Evolutionary conservation across 92 coral and sea anemone species (phyloP).

Genomic region (Porites lobata): DNA sequence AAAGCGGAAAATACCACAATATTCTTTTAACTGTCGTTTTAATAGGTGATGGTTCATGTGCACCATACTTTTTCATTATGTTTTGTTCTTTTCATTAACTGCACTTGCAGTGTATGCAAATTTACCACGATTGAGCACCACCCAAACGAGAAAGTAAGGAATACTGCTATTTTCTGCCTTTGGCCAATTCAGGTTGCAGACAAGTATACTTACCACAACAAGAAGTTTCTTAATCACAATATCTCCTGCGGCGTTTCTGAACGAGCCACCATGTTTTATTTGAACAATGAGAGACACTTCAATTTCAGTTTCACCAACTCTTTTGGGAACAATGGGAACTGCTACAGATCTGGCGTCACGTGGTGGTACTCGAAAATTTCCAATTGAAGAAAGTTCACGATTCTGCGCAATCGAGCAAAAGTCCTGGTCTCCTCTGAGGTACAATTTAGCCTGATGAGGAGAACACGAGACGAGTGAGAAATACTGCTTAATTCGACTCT

Average conservation of each 20-base stretch:
- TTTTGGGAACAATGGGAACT: slow-evolving; percentile 87
- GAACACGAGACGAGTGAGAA: neutral
- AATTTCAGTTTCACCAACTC: slow-evolving; percentile 77
- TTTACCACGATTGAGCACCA: no score
- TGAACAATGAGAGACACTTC: slow-evolving; percentile 52
- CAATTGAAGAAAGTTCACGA: slow-evolving; percentile 14
- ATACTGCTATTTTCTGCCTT: no score
- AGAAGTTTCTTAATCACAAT: slow-evolving; percentile 57
- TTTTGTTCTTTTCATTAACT: no score
- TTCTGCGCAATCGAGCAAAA: slow-evolving; percentile 76
- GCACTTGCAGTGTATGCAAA: no score
- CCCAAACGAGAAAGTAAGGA: no score
- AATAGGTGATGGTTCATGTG: no score
- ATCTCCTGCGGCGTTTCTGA: slow-evolving; percentile 13
- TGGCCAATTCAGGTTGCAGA: no score
- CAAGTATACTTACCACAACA: slow-evolving; percentile 72
- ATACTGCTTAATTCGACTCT: neutral
- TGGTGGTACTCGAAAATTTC: slow-evolving; percentile 25
- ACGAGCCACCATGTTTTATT: neutral
- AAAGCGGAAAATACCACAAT: no score
- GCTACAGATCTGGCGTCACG: slow-evolving; percentile 74
- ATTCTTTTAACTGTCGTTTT: no score
- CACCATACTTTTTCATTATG: no score
- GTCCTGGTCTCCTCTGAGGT: slow-evolving; percentile 73
- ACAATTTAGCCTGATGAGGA: slow-evolving; percentile 30